These are phyloP conservation scores for Meriones unguiculatus DNA, from an alignment of 2,113 vertebrate species.

Conservation along the genomic window DNA sequence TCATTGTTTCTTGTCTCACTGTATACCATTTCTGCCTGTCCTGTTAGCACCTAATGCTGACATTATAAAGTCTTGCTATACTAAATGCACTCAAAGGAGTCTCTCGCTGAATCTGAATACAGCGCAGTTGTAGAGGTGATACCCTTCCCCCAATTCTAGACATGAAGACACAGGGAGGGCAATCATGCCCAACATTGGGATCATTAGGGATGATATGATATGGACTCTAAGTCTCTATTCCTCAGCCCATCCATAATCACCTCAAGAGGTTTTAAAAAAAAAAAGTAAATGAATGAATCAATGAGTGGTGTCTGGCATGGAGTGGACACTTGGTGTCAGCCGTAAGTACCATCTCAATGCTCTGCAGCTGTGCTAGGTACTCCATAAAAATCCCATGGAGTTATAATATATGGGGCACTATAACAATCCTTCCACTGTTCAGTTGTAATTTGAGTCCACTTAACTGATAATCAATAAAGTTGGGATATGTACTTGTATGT, in stretches of 20 bases:
- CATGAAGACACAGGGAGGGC: background rate
- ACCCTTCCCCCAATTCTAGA: background rate
- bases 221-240: background rate
- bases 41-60: background rate
- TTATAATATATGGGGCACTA: too few species aligned
- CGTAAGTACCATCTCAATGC: fast-evolving
- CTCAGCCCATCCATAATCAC: background rate
- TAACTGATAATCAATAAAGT: background rate
- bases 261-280: background rate
- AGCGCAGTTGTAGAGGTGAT: background rate
- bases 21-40: background rate
- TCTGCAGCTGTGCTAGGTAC: background rate
- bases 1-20: background rate
- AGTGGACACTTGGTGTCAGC: background rate
- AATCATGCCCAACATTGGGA: background rate
- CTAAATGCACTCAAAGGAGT: background rate
- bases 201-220: background rate
- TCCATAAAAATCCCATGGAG: background rate
- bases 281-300: background rate
- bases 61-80: background rate
- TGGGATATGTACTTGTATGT: background rate
- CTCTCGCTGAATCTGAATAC: background rate
- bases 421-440: background rate
- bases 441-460: background rate
- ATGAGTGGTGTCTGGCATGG: fast-evolving